phyloP scores from a whole-genome alignment of 2,888 invertebrate species.

The Campoplex nolae region DNA sequence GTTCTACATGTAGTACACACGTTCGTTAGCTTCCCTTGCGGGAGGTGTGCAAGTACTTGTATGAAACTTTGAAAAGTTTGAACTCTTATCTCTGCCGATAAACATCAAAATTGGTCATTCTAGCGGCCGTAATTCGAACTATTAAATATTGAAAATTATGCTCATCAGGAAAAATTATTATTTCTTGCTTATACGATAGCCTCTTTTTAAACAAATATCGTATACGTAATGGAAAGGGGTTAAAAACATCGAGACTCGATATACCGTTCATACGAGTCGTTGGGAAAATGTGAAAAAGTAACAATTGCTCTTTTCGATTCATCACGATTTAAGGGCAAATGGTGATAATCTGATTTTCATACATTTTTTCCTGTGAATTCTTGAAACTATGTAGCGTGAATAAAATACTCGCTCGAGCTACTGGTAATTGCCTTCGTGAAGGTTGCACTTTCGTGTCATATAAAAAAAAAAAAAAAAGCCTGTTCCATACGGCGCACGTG shows the following conservation, averaged over 20 bases:
- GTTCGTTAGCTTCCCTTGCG: slow-evolving; percentile 37
- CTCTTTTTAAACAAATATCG: neutral
- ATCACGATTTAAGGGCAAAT: neutral
- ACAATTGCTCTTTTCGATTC: neutral
- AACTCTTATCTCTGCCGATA: neutral
- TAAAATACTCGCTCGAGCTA: slow-evolving; percentile 43
- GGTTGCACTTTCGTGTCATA: slow-evolving; percentile 47
- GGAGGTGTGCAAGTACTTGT: slow-evolving; percentile 9
- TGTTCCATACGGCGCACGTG: slow-evolving; percentile 3
- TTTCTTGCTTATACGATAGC: neutral
- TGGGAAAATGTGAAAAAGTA: neutral
- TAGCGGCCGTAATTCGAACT: neutral
- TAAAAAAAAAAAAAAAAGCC: slow-evolving; percentile 1
- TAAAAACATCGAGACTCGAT: too few relatives aligned
- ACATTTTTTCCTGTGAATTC: neutral
- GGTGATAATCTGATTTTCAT: neutral
- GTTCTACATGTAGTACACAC: neutral
- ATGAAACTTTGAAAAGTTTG: slow-evolving; percentile 54
- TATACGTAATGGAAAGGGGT: too few relatives aligned
- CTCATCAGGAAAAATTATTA: neutral
- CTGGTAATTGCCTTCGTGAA: slow-evolving; percentile 65
- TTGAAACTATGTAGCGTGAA: slow-evolving; percentile 20
- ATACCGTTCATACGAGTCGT: too few relatives aligned
- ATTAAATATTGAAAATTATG: neutral
- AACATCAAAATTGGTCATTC: neutral